phyloP scores from a whole-genome alignment of 2,888 invertebrate species.

The Allophyes oxyacanthae region DNA sequence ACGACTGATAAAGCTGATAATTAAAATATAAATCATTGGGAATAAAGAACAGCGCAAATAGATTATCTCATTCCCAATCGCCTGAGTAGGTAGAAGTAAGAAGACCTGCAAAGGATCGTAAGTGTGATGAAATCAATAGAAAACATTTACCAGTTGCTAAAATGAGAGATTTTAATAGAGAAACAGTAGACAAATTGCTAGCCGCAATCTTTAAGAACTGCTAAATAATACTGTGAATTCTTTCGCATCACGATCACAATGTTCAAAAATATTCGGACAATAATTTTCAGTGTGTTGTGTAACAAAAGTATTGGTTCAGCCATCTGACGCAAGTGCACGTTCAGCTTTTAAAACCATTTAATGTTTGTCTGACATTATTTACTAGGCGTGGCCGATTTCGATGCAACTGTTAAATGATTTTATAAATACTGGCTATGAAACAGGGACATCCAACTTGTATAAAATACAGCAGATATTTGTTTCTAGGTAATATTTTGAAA shows the following conservation, averaged over 20 bases:
- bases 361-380: conserved; percentile 60
- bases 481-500: too few relatives aligned
- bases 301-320: conserved; percentile 51
- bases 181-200: not conserved
- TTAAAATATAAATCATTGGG: too few relatives aligned
- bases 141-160: not conserved
- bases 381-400: conserved; percentile 50
- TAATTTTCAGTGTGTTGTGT: conserved; percentile 47
- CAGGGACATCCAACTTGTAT: conserved; percentile 2
- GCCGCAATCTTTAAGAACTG: too few relatives aligned
- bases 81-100: too few relatives aligned
- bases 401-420: conserved; percentile 54
- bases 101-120: too few relatives aligned
- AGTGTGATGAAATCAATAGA: too few relatives aligned
- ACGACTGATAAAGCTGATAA: too few relatives aligned
- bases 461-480: not conserved
- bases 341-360: conserved; percentile 59
- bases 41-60: too few relatives aligned
- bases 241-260: not conserved
- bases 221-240: too few relatives aligned
- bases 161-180: not conserved
- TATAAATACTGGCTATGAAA: conserved; percentile 42
- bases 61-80: too few relatives aligned
- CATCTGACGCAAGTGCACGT: conserved; percentile 60
- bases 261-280: conserved; percentile 22